These are phyloP conservation scores for Loxodonta africana DNA, from an alignment of 2,113 vertebrate species.

Conservation along the genomic window DNA sequence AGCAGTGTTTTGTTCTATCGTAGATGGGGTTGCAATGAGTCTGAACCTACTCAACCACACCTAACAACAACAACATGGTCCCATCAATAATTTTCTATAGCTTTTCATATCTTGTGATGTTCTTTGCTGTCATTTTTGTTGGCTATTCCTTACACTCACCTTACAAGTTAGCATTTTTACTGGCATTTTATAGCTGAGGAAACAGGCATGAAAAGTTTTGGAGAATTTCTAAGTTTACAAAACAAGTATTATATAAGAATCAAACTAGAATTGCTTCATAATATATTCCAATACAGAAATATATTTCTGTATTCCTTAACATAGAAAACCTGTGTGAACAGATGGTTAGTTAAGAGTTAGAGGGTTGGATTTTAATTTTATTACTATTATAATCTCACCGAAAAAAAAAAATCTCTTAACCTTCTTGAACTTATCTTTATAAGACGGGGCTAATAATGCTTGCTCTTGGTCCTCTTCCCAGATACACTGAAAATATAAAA, in stretches of 20 bases:
- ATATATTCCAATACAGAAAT: not conserved
- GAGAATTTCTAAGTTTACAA: slow-evolving; percentile 7
- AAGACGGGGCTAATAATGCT: not conserved
- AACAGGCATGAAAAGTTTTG: not conserved
- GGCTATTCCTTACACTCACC: not conserved
- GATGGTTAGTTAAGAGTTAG: not conserved
- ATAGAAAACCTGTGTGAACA: not conserved
- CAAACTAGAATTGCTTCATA: not conserved
- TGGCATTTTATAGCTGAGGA: not conserved
- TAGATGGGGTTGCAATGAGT: no score
- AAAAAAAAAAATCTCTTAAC: not conserved
- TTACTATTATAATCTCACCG: not conserved
- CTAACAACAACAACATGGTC: no score
- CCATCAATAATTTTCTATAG: not conserved
- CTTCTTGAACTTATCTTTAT: not conserved
- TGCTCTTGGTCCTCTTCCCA: not conserved
- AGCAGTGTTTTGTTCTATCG: no score
- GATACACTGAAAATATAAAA: not conserved
- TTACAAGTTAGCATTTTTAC: not conserved
- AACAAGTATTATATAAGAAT: not conserved
- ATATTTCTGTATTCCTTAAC: no score
- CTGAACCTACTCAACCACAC: no score
- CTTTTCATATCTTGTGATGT: not conserved
- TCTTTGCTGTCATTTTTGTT: not conserved
- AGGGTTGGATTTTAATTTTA: not conserved